Base-by-base conservation (phyloP, 2,888 invertebrate species). In the Drosophila vallismaia region DNA sequence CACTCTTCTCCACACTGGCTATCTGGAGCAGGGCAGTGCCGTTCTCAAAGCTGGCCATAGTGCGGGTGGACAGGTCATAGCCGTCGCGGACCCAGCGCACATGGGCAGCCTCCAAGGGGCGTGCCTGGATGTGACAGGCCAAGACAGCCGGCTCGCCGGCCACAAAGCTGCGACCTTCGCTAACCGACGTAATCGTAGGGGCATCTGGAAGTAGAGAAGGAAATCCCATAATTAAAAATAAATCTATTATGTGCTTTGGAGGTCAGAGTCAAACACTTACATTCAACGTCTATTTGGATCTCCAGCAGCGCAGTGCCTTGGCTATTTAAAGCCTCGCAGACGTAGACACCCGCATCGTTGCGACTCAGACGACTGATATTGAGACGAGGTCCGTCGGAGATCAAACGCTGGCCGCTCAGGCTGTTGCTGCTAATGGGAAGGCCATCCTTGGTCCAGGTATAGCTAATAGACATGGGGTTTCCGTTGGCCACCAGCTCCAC, bases 361-460 rank as follows among this genome's bases (percentile, higher is more conserved):
- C 90, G 89, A 55, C 81, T 82, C 2, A 90, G 77, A 38, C 83
- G 86, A 63, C 88, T 90, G 40, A 90, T 91, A 36, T 90, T 90
- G 49, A 90, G 76, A 28, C 88, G 75, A 1, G 91, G 80, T 38
- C 91, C 91, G 42, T 90, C 90, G 7, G 89, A 88, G 60, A 89
- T 80, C 66, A 90, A 79, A 19, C 90, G 85, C 54, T 90, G 89
- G 1, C 88, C 89, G 29, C 83, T 86, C 26, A 79, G 53, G 7
- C 73, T 60, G 14, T 86, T 90, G 75, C 79, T 86, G 77, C 86
- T 89, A 55, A 90, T 91, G 53, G 91, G 90, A 52, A 91, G 76
- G 26, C 91, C 90, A 59, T 91, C 88, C 78, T 89, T 90, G 33
- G 90, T 91, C 90, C 90, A 90, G 56, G 91, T 89, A 45, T 89